Evolutionary conservation across 2,797 vertebrate species (phyloP).

Genomic region (Myotis planiceps): DNA sequence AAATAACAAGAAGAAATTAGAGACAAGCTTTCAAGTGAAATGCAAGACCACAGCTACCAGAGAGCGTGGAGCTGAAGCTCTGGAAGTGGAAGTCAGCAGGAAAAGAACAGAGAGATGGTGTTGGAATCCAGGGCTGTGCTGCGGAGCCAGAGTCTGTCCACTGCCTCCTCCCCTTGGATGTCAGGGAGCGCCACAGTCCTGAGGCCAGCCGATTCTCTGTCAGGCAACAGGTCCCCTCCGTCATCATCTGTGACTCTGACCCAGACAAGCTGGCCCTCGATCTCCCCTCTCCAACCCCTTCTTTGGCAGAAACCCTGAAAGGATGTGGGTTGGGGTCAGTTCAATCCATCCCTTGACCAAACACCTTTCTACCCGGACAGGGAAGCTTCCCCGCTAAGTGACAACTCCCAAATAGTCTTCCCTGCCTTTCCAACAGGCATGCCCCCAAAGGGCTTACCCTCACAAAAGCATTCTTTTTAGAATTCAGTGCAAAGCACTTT

Average conservation of each 20-base stretch:
- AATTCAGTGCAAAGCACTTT: slow-evolving; percentile 18
- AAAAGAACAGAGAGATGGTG: not conserved
- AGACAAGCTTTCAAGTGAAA: not conserved
- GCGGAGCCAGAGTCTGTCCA: not conserved
- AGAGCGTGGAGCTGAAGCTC: not conserved
- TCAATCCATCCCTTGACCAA: not conserved
- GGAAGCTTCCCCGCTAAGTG: not conserved
- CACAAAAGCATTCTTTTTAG: not conserved
- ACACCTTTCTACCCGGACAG: not conserved
- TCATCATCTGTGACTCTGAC: not conserved
- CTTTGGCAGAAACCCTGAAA: slow-evolving; percentile 1
- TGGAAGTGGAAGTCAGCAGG: accelerated
- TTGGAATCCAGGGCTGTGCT: not conserved
- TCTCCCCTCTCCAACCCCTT: not conserved
- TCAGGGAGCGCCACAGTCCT: no score
- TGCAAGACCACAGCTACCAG: not conserved
- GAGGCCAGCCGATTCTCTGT: not conserved
- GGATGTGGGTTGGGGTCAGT: not conserved
- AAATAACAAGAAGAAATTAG: not conserved
- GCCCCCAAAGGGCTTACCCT: not conserved
- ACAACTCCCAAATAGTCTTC: not conserved
- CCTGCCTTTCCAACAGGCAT: not conserved
- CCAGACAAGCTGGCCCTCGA: not conserved
- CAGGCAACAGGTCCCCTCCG: not conserved
- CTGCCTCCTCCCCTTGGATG: not conserved